Percentiles rank a stretch among this genome's conserved stretches.
phyloP scores from a whole-genome alignment of 23 tunicate species.

The Diplosoma virens region DNA sequence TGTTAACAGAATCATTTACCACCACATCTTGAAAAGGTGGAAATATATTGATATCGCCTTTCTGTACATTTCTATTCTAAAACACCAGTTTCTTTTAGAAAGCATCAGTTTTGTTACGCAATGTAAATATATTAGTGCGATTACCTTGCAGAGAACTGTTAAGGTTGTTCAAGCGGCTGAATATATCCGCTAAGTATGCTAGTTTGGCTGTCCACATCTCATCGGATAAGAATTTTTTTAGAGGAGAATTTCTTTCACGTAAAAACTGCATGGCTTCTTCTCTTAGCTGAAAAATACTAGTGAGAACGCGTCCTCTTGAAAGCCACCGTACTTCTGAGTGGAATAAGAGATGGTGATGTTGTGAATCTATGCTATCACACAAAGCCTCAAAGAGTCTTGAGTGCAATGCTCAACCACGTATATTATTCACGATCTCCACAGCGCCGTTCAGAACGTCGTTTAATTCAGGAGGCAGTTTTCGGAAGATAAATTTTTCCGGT shows the following conservation, averaged over 20 bases:
- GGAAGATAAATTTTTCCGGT: constrained; percentile 51
- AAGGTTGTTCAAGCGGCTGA: constrained; percentile 71
- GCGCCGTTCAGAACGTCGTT: constrained; percentile 36
- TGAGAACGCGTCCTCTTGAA: constrained; percentile 44
- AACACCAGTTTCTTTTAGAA: constrained; percentile 46
- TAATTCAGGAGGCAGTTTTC: constrained; percentile 48
- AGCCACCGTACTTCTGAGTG: constrained; percentile 51
- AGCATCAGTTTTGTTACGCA: constrained; percentile 69
- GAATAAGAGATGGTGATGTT: constrained; percentile 48
- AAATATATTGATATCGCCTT: constrained; percentile 64
- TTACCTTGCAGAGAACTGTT: constrained; percentile 63
- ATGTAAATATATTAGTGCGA: constrained; percentile 54
- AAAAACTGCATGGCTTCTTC: constrained; percentile 17
- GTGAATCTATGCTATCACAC: constrained; percentile 50
- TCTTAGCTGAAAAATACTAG: constrained; percentile 34
- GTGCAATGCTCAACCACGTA: constrained; percentile 50
- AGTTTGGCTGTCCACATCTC: constrained; percentile 64
- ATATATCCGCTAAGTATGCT: constrained; percentile 62
- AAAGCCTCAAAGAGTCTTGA: constrained; percentile 52
- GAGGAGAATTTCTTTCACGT: constrained; percentile 39
- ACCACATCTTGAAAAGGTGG: constrained; percentile 36
- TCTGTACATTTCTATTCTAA: constrained; percentile 57
- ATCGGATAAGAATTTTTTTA: constrained; percentile 63
- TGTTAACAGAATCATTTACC: constrained; percentile 44
- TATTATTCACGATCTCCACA: constrained; percentile 43